Evolutionary conservation across 2,797 vertebrate genomes (phyloP), one percentile per base, ranked within the genome.

Genomic region (Holocentrus rufus): DNA sequence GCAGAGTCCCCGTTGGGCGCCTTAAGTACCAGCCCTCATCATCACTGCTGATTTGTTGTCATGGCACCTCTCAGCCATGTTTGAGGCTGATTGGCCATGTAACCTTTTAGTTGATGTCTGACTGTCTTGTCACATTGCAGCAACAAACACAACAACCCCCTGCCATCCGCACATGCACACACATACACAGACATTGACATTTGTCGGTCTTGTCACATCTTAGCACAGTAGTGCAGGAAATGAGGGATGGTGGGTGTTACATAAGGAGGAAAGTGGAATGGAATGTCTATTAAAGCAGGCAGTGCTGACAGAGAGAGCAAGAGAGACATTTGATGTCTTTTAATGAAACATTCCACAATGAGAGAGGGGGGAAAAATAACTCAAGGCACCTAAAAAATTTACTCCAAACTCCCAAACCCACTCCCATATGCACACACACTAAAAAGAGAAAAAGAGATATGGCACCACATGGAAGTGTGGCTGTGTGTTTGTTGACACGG

Each of bases 101-200:
- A 84, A 86, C 84, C 86, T 88, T 86, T 88, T 44, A 72, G 69
- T 76, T 79, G 74, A 74, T 56, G 81, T 81, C 79, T 87, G 77
- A 76, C 82, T 85, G 72, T 85, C 76, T 74, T 83, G 80, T 87
- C 83, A 87, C 67, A 79, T 86, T 67, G 71, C 56, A 9, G 76
- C 74, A 75, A 67, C 58, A 77, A 74, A 79, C 80, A 66, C 63
- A 72, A 55, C 56, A 56, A 49, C 57, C 36, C 49, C 76, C 23
- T 20, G 27, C 25, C 42, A 31, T 63, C 57, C 80, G 71, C 31
- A 23, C 59, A 25, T 39, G 27, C 59, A 46, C 59, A 61, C 39
- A 25, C 36, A 55, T 15, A 54, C 23, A 54, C 36, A 31, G 71
- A 39, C 69, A 36, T 4, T 87, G 76, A 82, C 80, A 85, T 85